Base-by-base conservation (phyloP, 2,888 invertebrate species). In the Andrena trimmerana region DNA sequence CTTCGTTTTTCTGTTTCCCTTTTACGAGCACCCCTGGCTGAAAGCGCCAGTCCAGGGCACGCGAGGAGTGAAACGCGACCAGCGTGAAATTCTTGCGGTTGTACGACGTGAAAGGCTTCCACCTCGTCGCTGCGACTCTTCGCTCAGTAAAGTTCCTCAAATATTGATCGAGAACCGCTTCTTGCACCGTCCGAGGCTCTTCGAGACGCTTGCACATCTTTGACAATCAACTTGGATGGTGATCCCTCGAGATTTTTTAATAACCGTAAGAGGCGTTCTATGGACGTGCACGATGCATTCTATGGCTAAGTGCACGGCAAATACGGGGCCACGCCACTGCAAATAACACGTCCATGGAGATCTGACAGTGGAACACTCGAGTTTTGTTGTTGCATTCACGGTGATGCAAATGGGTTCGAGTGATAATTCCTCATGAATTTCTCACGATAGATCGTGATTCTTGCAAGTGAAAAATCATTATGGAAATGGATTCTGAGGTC, bases 21-120 rank as follows among this genome's bases (percentile, higher is more conserved):
- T 77, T 81, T 83, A 72, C 68, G 66, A 75, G 24, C 57, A 16
- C 5, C 24, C 68, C 16, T 42, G 62, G 63, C 80, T 80, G 76
- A 76, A 33, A 83, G 81, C 72, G 24, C 20, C 59, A 42, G 42
- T 62, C 42, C 3, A 68, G 63, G 4, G 57, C 10, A 16, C n/a
- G 42, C 27, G 62, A n/a, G 50, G 79, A 57, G 24, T 57, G n/a
- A 50, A 82, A 68, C 75, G 63, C 62, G 20, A 50, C 16, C 65
- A 6, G 10, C 50, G 24, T 66, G 76, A 63, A 54, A 77, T 81
- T 81, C 67, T 63, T 68, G 62, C 10, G 33, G 48, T 20, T 33
- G 16, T n/a, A 8, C n/a, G 7, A 6, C 33, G 27, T 65, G 65
- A 63, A 69, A 70, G 70, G 68, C 67, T 69, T 75, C 65, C 1